Evolutionary conservation across 2,113 vertebrate species (phyloP).

Genomic region (Corynorhinus townsendii): DNA sequence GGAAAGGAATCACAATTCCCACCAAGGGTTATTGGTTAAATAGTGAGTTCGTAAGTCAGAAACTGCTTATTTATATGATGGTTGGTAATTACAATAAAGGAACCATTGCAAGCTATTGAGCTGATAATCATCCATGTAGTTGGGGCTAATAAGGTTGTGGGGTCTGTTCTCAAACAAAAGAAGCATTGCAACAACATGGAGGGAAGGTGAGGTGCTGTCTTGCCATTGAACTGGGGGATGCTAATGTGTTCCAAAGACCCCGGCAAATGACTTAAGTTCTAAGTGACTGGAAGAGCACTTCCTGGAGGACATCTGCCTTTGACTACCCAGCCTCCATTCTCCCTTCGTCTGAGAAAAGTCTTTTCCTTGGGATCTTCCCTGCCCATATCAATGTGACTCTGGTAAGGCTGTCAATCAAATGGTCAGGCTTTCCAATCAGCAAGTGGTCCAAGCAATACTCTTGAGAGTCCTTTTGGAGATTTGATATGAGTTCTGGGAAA

Average conservation of each 20-base stretch:
- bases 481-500: neutral
- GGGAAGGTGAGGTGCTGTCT: neutral
- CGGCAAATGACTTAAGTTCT: constrained; percentile 4
- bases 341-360: constrained; percentile 11
- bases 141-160: neutral
- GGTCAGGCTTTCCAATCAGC: neutral
- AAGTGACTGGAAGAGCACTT: neutral
- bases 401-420: neutral
- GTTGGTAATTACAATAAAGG: constrained; percentile 76
- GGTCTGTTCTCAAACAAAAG: neutral
- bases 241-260: neutral
- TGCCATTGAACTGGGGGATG: neutral
- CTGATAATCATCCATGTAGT: neutral
- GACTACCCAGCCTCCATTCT: neutral
- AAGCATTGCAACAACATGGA: neutral
- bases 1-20: constrained; percentile 81
- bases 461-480: neutral
- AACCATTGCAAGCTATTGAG: constrained; percentile 7
- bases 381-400: neutral
- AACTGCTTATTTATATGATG: constrained; percentile 80
- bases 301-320: constrained; percentile 5
- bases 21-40: constrained; percentile 85
- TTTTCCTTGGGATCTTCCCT: neutral
- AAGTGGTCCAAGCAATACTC: neutral
- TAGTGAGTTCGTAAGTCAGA: constrained; percentile 82